Base-by-base conservation (phyloP, 2,888 invertebrate genomes). In the Dryobota labecula region DNA sequence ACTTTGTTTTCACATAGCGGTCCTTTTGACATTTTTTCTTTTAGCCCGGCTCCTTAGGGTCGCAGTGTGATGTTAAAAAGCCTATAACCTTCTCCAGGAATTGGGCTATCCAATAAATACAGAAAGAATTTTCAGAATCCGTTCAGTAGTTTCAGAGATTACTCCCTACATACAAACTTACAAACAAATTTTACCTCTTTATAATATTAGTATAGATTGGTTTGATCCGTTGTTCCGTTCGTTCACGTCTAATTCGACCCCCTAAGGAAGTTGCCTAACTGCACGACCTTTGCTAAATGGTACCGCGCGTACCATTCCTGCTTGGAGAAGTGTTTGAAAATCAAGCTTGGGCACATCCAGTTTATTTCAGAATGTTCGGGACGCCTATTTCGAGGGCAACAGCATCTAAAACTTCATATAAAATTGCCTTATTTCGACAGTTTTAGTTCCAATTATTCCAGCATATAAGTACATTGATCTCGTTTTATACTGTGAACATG, bases 261-360 rank as follows among this genome's bases (percentile, higher is more conserved):
- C 77, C 75, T 75, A 74, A 80, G 77, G 80, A 77, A 80, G 75
- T 80, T 58, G 51, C 38, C 53, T 58, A 77, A 77, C 47, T 43
- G 36, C 33, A 38, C 24, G 49, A 57, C 49, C 43, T 76, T 43
- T 69, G n/a, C 7, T 49, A 38, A 49, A 57, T 51, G 15, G 13
- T 45, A 61, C 33, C 8, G 15, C 20, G n/a, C 27, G 15, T 30
- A 27, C 43, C 9, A 27, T 30, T 27, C 24, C 27, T 41, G 38
- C 13, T 33, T 43, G 33, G 20, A 38, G 24, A 15, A 27, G 24
- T 30, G 15, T 30, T 38, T 57, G 27, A 63, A 38, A 74, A 43
- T 41, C 0, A 56, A 54, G 63, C n/a, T 51, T 11, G 11, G 9
- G 24, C 18, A 41, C 30, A 27, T 58, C 9, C 2, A 41, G 15